These are phyloP conservation scores for Stictonetta naevosa DNA, from an alignment of 2,113 vertebrate species.

Conservation along the genomic window DNA sequence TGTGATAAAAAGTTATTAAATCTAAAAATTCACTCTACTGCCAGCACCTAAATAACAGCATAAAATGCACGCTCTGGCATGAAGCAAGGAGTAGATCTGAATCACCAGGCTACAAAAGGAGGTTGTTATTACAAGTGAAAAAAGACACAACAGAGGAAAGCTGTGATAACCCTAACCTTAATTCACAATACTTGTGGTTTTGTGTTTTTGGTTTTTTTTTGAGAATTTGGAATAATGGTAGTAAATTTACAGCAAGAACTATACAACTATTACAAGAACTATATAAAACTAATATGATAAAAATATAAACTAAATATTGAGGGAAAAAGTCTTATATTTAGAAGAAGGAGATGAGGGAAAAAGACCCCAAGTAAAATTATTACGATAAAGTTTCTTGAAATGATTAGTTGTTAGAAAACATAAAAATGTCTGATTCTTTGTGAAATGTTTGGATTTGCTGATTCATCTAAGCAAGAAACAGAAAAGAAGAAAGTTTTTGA, in stretches of 20 bases:
- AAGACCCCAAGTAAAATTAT: background rate
- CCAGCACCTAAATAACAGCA: background rate
- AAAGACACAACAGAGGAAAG: background rate
- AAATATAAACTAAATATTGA: background rate
- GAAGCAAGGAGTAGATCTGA: background rate
- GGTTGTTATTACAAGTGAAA: background rate
- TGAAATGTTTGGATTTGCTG: background rate
- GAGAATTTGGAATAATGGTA: background rate
- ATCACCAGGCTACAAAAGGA: background rate
- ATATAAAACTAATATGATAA: background rate
- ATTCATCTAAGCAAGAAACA: background rate
- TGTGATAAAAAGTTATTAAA: background rate
- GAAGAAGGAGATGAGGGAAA: background rate
- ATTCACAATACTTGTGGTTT: fast-evolving
- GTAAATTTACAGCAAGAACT: background rate
- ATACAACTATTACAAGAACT: background rate
- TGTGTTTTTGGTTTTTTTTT: background rate
- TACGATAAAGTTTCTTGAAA: background rate
- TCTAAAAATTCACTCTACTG: fast-evolving
- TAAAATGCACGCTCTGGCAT: background rate
- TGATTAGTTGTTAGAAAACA: background rate
- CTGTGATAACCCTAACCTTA: background rate
- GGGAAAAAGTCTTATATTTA: fast-evolving
- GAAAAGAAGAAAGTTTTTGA: background rate
- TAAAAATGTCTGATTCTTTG: background rate